Base-by-base conservation (phyloP, 1,140 invertebrate species). In the Zaprionus ghesquierei region DNA sequence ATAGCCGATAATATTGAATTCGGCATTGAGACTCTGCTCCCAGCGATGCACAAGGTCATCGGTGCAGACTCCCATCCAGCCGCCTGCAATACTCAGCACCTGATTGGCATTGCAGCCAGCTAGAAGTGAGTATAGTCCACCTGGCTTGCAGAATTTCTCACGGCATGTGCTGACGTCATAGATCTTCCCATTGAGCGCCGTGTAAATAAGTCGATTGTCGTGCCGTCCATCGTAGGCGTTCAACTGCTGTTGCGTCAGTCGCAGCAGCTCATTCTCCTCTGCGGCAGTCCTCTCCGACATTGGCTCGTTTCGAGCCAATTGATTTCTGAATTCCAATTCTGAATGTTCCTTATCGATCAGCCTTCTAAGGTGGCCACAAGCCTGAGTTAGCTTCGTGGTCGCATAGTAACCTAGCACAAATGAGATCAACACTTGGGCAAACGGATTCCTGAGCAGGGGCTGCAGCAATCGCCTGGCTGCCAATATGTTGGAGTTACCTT, bases 51-150 rank as follows among this genome's bases (percentile, higher is more conserved):
- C 35, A 5, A 69, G 3, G 22, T 82, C 53, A 0, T 38, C n/a
- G 10, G 35, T 20, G 13, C 38, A 51, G 1, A 82, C 15, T 12
- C 66, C 72, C 69, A 82, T 74, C 0, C 41, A 69, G 20, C 20
- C 31, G 13, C 60, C 79, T 50, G 82, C 65, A 54, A 79, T 77
- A 15, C 44, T 50, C 0, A 87, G 63, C 41, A 82, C 64, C 10
- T 76, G 25, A 69, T 86, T 86, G 59, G 76, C 84, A 80, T 82
- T 50, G 41, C 69, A 72, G 9, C 84, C 84, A 5, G 79, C 79
- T 4, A 87, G 22, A 9, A 77, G 51, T 0, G 69, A 70, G 22
- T 69, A 79, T 3, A 62, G 68, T 9, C 75, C 82, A 2, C 71
- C 82, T 1, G 15, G 60, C 3, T 15, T 62, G 0, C 9, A 20